Percentiles rank a stretch among this genome's conserved stretches.
phyloP scores from a whole-genome alignment of 1,140 invertebrate genomes.

The Lepidurus arcticus region DNA sequence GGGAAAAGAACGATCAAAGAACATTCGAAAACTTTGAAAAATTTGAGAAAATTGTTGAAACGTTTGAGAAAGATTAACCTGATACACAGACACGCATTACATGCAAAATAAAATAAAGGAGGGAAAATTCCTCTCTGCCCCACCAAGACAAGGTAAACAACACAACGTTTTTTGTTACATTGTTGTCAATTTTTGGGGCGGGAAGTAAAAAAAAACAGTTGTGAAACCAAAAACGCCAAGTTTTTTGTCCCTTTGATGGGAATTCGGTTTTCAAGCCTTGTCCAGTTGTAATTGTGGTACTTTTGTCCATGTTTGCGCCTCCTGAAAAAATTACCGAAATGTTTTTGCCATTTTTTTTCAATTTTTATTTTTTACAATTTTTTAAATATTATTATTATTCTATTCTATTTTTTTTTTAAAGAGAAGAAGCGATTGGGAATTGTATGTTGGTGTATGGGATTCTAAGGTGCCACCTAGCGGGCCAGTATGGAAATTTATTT shows the following conservation, averaged over 20 bases:
- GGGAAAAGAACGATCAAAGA: too few species aligned
- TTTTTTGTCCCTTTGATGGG: constrained; percentile 6
- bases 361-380: background rate
- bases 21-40: too few species aligned
- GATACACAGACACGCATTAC: too few species aligned
- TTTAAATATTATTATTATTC: background rate
- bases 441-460: background rate
- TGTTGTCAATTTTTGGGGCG: background rate
- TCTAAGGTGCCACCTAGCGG: background rate
- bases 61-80: too few species aligned
- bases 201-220: background rate
- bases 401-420: background rate
- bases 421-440: background rate
- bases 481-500: constrained; percentile 14
- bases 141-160: constrained; percentile 18
- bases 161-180: background rate
- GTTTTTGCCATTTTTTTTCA: background rate
- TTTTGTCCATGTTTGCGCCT: constrained; percentile 3
- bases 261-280: constrained; percentile 21
- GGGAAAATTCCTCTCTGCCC: background rate
- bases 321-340: background rate
- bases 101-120: too few species aligned
- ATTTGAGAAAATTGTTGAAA: too few species aligned
- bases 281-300: constrained; percentile 6
- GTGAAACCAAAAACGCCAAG: constrained; percentile 16